A percentile compares a stretch with the other conserved stretches of the same genome.
These are phyloP conservation scores for Meloe dianella DNA, from an alignment of 2,888 invertebrate genomes.

Conservation along the genomic window DNA sequence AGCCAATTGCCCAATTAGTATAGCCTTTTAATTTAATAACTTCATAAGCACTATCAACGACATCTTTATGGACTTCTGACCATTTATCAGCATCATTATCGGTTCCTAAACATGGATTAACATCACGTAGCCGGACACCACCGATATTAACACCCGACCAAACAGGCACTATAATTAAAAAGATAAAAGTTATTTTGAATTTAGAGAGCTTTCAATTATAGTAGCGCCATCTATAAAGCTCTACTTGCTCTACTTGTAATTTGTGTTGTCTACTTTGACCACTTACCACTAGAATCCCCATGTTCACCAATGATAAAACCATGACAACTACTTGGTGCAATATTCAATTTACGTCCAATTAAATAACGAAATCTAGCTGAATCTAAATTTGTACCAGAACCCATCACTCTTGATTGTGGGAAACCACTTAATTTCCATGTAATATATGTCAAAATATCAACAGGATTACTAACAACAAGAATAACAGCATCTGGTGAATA, in stretches of 20 bases:
- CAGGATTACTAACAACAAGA: constrained; percentile 89
- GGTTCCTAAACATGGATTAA: constrained; percentile 77
- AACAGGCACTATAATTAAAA: constrained; percentile 72
- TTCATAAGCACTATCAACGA: constrained; percentile 86
- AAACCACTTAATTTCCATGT: constrained; percentile 94
- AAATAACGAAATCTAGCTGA: constrained; percentile 90
- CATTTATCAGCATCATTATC: constrained; percentile 79
- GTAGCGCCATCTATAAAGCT: not conserved
- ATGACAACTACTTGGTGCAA: constrained; percentile 85
- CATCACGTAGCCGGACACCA: constrained; percentile 80
- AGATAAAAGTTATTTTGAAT: not conserved
- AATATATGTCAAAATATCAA: constrained; percentile 90
- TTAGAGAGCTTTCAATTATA: not conserved
- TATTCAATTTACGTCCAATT: constrained; percentile 79
- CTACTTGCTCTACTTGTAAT: not conserved
- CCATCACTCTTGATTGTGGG: constrained; percentile 84
- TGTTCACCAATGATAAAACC: constrained; percentile 96
- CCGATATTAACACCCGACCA: constrained; percentile 95
- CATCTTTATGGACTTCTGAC: constrained; percentile 79
- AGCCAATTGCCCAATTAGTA: constrained; percentile 90
- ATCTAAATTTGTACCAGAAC: constrained; percentile 92
- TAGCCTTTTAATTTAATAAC: constrained; percentile 88
- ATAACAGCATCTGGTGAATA: constrained; percentile 87
- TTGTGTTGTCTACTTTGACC: not conserved
- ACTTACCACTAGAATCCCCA: constrained; percentile 69